Base-by-base conservation (phyloP, 2,113 vertebrate species). In the Notarius lentiginosus region DNA sequence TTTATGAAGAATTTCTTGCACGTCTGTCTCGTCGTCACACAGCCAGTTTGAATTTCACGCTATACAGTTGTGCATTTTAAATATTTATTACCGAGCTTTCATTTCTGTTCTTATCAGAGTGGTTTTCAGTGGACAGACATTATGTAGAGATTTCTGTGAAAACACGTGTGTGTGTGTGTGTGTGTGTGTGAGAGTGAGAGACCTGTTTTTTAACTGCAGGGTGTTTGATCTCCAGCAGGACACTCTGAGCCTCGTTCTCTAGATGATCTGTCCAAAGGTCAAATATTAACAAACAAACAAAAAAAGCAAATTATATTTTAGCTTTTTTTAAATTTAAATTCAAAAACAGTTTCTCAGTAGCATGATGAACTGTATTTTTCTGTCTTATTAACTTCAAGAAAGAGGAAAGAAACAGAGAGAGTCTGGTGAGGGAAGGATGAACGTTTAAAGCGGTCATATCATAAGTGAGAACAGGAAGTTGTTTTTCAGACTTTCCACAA, bases 121-220 rank as follows among this genome's bases (percentile, higher is more conserved):
- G 17, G 15, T 18, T 3, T 63, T 2, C 20, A 60, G 58, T 56
- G 18, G 5, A 5, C 10, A 20, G 58, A 17, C 17, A 60, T 60
- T 60, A 60, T 60, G 58, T 18, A 60, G 17, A 20, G 58, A 17
- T 24, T n/a, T 22, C 7, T 63, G 22, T 12, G 2, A 22, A 83
- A 56, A 47, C 12, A 55, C 58, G 49, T 8, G 24, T 79, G 75
- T 79, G 76, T 79, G 49, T 55, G 24, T 22, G 66, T n/a, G 49
- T 66, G 8, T 61, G 34, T 24, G 41, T 24, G 17, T 30, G 30
- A 4, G 41, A 4, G 41, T 4, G 41, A 41, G 41, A 92, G 92
- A 97, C 98, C 96, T 99, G 98, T 92, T 96, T 99, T 93, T 97
- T 99, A 86, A 98, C 55, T 0, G 96, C 97, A 49, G 98, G 97